Percentiles rank a stretch among this genome's conserved stretches.
phyloP scores from a whole-genome alignment of 2,797 vertebrate genomes.

The Melanotaenia trifasciata region DNA sequence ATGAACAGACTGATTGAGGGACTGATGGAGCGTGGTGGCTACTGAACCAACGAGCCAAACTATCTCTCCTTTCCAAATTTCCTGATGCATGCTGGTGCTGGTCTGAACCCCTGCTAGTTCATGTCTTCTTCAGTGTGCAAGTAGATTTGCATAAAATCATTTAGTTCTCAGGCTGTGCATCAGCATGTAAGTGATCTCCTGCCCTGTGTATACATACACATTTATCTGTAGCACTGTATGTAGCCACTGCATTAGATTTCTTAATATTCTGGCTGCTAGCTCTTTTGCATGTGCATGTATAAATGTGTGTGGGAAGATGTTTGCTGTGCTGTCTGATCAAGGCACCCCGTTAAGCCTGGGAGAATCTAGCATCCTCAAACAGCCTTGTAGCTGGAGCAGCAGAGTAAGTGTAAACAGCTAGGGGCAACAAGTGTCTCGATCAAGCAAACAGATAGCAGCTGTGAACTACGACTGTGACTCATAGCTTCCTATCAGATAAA shows the following conservation, averaged over 20 bases:
- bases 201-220: conserved; percentile 1
- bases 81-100: conserved; percentile 62
- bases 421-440: conserved; percentile 76
- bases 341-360: conserved; percentile 45
- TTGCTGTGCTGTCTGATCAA: conserved; percentile 66
- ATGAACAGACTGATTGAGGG: conserved; percentile 62
- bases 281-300: conserved; percentile 18
- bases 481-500: conserved; percentile 75
- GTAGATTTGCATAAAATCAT: conserved; percentile 11
- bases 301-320: conserved; percentile 38
- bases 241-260: not conserved
- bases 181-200: not conserved
- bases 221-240: not conserved
- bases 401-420: conserved; percentile 83
- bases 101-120: conserved; percentile 52
- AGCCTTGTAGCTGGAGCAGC: conserved; percentile 54
- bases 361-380: conserved; percentile 64
- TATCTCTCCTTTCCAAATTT: conserved; percentile 59
- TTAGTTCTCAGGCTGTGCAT: conserved; percentile 15
- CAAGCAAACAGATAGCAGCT: conserved; percentile 73
- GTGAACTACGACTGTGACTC: conserved; percentile 73
- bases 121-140: conserved; percentile 37
- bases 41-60: conserved; percentile 64
- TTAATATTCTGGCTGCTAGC: conserved; percentile 20
- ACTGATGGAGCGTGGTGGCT: conserved; percentile 58